Base-by-base conservation (phyloP, 53 echinoderm and acorn worm species). In the Paracentrotus lividus region DNA sequence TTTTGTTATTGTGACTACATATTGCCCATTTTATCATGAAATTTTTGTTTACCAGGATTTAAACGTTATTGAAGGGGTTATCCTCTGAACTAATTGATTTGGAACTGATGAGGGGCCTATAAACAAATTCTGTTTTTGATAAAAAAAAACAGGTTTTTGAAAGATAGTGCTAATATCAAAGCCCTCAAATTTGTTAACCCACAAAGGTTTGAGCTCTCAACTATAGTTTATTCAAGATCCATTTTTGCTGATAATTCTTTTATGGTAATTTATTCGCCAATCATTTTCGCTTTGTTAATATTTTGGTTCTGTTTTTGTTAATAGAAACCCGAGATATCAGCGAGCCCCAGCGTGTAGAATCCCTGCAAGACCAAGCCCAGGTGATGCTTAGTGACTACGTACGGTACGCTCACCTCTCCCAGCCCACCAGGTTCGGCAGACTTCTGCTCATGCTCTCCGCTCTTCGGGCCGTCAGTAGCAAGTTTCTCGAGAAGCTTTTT, bases 301-400 rank as follows among this genome's bases (percentile, higher is more conserved):
- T 52, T 12, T 12, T 32, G 52, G 5, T 53, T 47, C 0, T 21
- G 18, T 2, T 27, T 54, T 57, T 58, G 29, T 38, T 8, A 27
- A 27, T 95, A 99, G 99, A 99, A 86, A 97, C 99, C 12, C 99
- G 88, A 55, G 95, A 96, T 7, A 91, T 99, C 15, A 88, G 95
- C n/a, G 99, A 99, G 47, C 99, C 99, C 0, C 94, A 93, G 26
- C 96, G 96, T 38, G 99, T 97, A 2, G 99, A 99, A 54, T 95
- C 96, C 0, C 94, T 99, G 5, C 99, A 99, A 77, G 99, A 99
- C 94, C 99, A 99, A 85, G 99, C 99, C 84, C 99, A 99, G 59
- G 97, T 99, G 14, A 99, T 99, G 99, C 91, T 99, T 42, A 89
- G 94, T 14, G 99, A 99, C 93, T 99, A 99, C 88, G 95, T 96